Base-by-base conservation (phyloP, 1,140 invertebrate species). In the Zaprionus ornatus region DNA sequence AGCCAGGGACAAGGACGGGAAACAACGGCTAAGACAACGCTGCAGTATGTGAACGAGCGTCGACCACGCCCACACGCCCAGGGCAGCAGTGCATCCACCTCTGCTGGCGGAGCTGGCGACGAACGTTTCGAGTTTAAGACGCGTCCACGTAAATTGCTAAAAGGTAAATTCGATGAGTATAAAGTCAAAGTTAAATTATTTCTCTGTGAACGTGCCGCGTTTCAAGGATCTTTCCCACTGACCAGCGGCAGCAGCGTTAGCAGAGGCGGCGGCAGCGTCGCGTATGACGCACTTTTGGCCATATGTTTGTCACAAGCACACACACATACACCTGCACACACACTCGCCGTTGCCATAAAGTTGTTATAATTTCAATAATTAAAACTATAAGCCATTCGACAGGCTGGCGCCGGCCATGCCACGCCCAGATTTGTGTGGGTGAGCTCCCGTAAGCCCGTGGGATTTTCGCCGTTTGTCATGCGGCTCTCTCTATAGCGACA, bases 31-130 rank as follows among this genome's bases (percentile, higher is more conserved):
- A 93, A 94, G 63, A 81, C 94, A 32, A 92, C 93, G 12, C 42
- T 75, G 21, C 73, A 75, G 19, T 95, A 94, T 79, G 84, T 95
- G 5, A 95, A 95, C 82, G 95, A 95, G 70, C 94, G 94, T 77
- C 94, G 94, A 42, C 79, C 88, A 86, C 94, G 94, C 72, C 83
- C 83, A 25, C 80, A 88, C 57, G 73, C 81, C 40, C 70, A 71
- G 2, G 62, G 66, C 19, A 68, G 35, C 32, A 59, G 50, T 69
- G 61, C 12, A 3, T 23, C 55, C 9, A 25, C 55, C 9, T 17
- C 29, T 3, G 59, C 35, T 2, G 15, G 50, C 4, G 15, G 50
- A 13, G 84, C 69, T 12, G 77, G 74, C 17, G 91, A 92, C 40
- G 90, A 91, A 35, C 79, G 91, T 6, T 91, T 92, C 48, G 91